Percentiles rank a stretch among this genome's conserved stretches.
phyloP scores from a whole-genome alignment of 2,888 invertebrate species.

The Synergus laeviventris region DNA sequence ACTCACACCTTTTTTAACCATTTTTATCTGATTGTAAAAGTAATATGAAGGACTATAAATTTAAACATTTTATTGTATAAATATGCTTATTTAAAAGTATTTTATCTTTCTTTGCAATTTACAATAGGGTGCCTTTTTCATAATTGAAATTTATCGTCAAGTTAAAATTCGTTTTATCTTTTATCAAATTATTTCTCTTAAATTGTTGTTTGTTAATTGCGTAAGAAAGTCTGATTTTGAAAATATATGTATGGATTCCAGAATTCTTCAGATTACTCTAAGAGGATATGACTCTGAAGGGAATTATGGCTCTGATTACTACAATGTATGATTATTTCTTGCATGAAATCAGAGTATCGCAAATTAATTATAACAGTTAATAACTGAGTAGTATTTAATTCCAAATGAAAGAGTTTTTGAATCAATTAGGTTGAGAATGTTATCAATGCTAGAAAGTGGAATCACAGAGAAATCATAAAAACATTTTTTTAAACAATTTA shows the following conservation, averaged over 20 bases:
- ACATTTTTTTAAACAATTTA: neutral
- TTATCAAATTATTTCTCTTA: neutral
- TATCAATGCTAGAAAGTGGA: neutral
- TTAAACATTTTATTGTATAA: neutral
- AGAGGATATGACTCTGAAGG: constrained; percentile 3
- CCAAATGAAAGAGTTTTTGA: neutral
- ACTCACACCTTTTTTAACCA: too few species aligned
- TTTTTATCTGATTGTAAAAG: neutral
- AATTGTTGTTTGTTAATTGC: constrained; percentile 10
- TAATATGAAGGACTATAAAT: neutral
- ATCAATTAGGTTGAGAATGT: neutral
- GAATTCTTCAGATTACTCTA: constrained; percentile 18
- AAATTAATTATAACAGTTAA: neutral
- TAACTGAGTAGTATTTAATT: neutral
- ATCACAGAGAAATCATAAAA: neutral
- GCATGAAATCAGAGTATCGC: constrained; percentile 18
- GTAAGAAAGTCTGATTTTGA: neutral
- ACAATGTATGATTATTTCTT: constrained; percentile 29
- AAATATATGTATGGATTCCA: constrained; percentile 2
- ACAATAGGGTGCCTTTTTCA: neutral
- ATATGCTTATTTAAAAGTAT: neutral
- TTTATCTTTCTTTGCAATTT: neutral
- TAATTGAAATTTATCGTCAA: neutral
- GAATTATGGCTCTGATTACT: constrained; percentile 21
- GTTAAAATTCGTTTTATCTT: constrained; percentile 5